phyloP scores from a whole-genome alignment of 2,113 vertebrate genomes.

The Gila orcuttii region DNA sequence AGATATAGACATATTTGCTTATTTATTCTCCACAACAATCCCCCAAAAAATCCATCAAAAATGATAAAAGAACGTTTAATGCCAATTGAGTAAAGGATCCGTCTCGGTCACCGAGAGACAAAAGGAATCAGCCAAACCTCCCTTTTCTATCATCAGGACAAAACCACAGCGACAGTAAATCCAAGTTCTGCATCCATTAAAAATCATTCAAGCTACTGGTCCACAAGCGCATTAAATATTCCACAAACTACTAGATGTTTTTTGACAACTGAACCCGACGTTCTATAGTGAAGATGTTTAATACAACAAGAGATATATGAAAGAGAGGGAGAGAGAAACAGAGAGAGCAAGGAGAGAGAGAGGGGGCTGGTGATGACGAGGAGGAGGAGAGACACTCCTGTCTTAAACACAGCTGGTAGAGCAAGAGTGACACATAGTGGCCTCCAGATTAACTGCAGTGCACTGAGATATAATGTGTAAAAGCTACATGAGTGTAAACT shows the following conservation, averaged over 20 bases:
- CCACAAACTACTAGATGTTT: neutral
- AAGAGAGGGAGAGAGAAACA: conserved; percentile 18
- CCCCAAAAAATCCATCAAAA: neutral
- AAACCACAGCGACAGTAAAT: neutral
- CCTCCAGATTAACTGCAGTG: neutral
- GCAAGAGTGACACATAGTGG: conserved; percentile 30
- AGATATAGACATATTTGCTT: conserved; percentile 32
- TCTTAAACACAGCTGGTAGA: neutral
- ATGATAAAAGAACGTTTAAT: neutral
- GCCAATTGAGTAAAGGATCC: neutral
- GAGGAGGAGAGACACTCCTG: neutral
- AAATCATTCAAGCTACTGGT: neutral
- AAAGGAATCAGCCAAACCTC: conserved; percentile 29
- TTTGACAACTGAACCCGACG: neutral
- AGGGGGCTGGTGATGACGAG: neutral
- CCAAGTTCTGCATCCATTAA: conserved; percentile 1
- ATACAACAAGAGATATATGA: neutral
- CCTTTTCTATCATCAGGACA: neutral
- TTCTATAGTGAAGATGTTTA: neutral
- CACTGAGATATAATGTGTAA: neutral
- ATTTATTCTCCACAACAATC: neutral
- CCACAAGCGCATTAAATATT: neutral
- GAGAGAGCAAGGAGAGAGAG: conserved; percentile 5
- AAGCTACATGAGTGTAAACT: neutral
- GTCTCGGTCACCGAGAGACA: conserved; percentile 10